Conservation (phyloP, 2,888 invertebrate species). For the Vanessa cardui region DNA sequence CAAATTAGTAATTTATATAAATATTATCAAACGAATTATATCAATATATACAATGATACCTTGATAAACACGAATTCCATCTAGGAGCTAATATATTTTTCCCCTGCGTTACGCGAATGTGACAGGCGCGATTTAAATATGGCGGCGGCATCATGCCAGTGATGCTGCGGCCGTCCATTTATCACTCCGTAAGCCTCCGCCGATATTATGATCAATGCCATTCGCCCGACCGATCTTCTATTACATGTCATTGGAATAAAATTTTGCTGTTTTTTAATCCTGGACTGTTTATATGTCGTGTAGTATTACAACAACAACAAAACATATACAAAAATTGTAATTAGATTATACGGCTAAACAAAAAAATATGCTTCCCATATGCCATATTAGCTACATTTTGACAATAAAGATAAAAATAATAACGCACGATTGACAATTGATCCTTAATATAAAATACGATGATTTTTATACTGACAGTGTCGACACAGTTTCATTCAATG, state of each 20-base stretch:
- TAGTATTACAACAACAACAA: neutral
- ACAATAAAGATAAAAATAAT: no score
- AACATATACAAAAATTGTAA: neutral
- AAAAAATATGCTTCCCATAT: no score
- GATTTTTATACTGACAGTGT: no score
- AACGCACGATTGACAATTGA: no score
- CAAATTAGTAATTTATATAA: no score
- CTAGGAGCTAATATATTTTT: constrained; percentile 27
- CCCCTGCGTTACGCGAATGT: constrained; percentile 59
- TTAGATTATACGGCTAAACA: no score
- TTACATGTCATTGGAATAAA: constrained; percentile 53
- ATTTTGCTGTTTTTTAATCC: constrained; percentile 13
- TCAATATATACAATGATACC: neutral
- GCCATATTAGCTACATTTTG: no score
- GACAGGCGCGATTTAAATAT: constrained; percentile 79
- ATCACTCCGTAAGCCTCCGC: constrained; percentile 81
- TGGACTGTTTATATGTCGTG: constrained; percentile 4
- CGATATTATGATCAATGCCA: constrained; percentile 83
- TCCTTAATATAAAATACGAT: no score
- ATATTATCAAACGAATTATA: no score
- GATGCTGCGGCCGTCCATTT: constrained; percentile 77
- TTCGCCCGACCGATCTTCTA: constrained; percentile 61
- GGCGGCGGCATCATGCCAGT: constrained; percentile 74
- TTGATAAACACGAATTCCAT: constrained; percentile 12
- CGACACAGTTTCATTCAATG: no score